A percentile compares a stretch with the other conserved stretches of the same genome.
Evolutionary conservation across 1,140 invertebrate genomes (phyloP).

Genomic region (Pollicipes pollicipes): DNA sequence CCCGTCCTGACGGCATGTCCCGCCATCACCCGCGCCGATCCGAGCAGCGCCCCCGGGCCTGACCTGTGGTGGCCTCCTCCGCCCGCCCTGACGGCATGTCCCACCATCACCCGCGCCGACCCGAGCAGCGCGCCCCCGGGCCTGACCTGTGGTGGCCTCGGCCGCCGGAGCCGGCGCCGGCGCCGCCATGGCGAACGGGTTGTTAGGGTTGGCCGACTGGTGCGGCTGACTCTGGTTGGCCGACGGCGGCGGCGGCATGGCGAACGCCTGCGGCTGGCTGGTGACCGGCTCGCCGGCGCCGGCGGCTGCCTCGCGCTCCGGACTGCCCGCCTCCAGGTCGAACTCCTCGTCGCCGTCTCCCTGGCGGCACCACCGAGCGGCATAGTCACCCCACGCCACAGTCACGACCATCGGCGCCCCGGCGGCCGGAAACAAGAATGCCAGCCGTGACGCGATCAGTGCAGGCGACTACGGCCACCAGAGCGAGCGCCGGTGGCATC

Average conservation of each 20-base stretch:
- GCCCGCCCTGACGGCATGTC: too few relatives aligned
- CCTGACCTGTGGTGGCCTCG: slow-evolving; percentile 30
- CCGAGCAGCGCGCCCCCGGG: too few relatives aligned
- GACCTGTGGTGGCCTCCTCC: too few relatives aligned
- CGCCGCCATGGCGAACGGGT: slow-evolving; percentile 25
- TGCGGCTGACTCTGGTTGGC: slow-evolving; percentile 13
- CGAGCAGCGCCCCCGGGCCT: too few relatives aligned
- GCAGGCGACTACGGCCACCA: background rate
- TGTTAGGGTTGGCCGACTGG: slow-evolving; percentile 12
- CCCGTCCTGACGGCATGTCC: too few relatives aligned
- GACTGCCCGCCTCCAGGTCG: slow-evolving; percentile 25
- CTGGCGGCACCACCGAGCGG: slow-evolving; percentile 12
- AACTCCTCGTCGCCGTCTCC: slow-evolving; percentile 27
- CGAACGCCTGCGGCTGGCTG: slow-evolving; percentile 18
- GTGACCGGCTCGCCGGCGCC: background rate
- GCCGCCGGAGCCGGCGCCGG: slow-evolving; percentile 24
- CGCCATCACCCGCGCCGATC: too few relatives aligned
- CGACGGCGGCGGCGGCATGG: slow-evolving; percentile 27
- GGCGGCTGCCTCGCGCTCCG: slow-evolving; percentile 5
- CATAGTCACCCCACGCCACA: slow-evolving; percentile 13
- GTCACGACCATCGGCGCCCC: background rate
- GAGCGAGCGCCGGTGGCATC: too few relatives aligned
- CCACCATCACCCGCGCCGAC: too few relatives aligned
- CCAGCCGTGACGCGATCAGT: background rate
- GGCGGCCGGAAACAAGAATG: too few relatives aligned